Evolutionary conservation across 2,888 invertebrate species (phyloP), one percentile per base, ranked within the genome.

Genomic region (Rhagophthalmus giganteus): DNA sequence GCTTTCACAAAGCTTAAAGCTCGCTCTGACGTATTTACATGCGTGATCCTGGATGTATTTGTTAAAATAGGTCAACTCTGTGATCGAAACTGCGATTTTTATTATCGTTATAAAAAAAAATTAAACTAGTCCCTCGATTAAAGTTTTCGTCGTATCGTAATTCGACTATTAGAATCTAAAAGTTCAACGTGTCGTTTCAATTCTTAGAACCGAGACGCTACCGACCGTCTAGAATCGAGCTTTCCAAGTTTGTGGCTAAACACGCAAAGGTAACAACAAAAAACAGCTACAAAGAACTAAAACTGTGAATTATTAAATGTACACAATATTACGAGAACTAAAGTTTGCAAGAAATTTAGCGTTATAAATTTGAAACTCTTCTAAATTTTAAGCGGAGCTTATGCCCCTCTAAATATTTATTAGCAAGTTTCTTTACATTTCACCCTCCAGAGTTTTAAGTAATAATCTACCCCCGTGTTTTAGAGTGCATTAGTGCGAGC

Each of bases 1-100:
- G 71, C 70, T 72, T 70, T 71, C 64, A 64, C 64, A 60, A 60
- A 63, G 69, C 69, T 69, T 67, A 64, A 62, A 65, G 65, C 66
- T 63, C 63, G 64, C 46, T 40, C 49, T 51, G 51, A 44, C 51
- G 47, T 51, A 55, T 51, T 47, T 51, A 47, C 53, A 54, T 51
- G 51, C 51, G 51, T 55, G 51, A 47, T 55, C 46, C 47, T 55
- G 47, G 34, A 39, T 48, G 47, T 55, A 40, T 51, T 45, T 48
- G 47, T 39, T 48, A 31, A 54, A 54, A 54, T 42, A 38, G 44
- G 48, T 49, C 48, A 41, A 32, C 51, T 25, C 32, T 38, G 41
- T 37, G 34, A 37, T 30, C 38, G 20, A 41, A 27, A 5, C 30
- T 20, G 25, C 16, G 38, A 28, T 37, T 45, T 45, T 28, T 25